Percentiles rank a stretch among this genome's conserved stretches.
These are phyloP conservation scores for Zootermopsis nevadensis DNA, from an alignment of 2,888 invertebrate genomes.

Conservation along the genomic window DNA sequence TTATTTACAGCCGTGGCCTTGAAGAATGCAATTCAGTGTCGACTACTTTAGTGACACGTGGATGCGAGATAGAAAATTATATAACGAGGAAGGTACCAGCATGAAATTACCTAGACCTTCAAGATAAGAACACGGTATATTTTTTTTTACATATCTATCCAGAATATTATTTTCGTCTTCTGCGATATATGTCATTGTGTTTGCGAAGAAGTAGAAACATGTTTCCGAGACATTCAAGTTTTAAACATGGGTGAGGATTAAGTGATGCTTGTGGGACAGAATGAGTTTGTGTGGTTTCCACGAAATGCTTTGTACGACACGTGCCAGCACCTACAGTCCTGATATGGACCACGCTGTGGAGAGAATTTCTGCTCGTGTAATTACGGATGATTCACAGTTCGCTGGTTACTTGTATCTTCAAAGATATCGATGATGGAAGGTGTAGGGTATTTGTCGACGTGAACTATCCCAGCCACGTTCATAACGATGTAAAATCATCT, in stretches of 20 bases:
- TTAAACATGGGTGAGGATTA: not conserved
- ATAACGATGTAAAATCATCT: not conserved
- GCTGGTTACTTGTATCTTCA: not conserved
- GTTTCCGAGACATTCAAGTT: not conserved
- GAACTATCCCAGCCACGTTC: not conserved
- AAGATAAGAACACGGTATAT: no score
- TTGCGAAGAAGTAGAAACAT: not conserved
- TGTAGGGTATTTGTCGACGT: constrained; percentile 7
- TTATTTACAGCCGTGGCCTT: no score
- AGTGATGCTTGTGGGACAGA: not conserved
- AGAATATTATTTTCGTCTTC: no score
- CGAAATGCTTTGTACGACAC: not conserved
- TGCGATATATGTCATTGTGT: no score
- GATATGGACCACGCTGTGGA: not conserved
- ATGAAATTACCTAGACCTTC: no score
- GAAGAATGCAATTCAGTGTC: no score
- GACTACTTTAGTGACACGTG: no score
- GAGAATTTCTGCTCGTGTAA: not conserved
- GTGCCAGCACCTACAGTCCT: not conserved
- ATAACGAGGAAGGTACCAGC: no score
- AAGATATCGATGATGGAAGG: not conserved
- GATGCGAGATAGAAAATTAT: no score
- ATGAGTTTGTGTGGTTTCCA: not conserved
- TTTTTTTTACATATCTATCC: no score
- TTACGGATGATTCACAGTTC: not conserved